Evolutionary conservation across 1,140 invertebrate genomes (phyloP).

Genomic region (Pseudomyrmex cubaensis): DNA sequence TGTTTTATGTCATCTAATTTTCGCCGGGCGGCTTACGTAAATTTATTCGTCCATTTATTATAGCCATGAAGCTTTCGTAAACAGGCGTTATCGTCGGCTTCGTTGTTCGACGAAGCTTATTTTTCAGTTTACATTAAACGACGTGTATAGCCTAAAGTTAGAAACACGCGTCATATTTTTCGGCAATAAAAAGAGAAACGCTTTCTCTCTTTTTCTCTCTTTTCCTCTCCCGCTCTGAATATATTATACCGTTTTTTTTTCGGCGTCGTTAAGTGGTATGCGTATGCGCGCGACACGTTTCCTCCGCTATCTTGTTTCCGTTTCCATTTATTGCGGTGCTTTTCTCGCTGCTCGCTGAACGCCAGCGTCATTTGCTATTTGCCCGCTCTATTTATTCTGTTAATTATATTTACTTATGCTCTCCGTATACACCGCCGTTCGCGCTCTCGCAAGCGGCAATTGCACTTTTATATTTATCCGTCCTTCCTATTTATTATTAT

Average conservation of each 20-base stretch:
- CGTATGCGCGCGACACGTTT: slow-evolving; percentile 29
- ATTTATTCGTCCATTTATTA: slow-evolving; percentile 60
- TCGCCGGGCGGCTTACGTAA: slow-evolving; percentile 44
- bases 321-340: slow-evolving; percentile 51
- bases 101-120: slow-evolving; percentile 44
- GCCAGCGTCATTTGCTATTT: slow-evolving; percentile 58
- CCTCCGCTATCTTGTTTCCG: slow-evolving; percentile 50
- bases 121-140: slow-evolving; percentile 23
- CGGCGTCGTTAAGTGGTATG: slow-evolving; percentile 16
- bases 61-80: slow-evolving; percentile 36
- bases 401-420: slow-evolving; percentile 59
- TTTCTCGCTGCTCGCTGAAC: slow-evolving; percentile 39
- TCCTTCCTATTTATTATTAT: neutral
- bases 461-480: slow-evolving; percentile 36
- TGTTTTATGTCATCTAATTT: slow-evolving; percentile 53
- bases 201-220: neutral
- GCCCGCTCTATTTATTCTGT: slow-evolving; percentile 55
- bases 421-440: slow-evolving; percentile 20
- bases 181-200: slow-evolving; percentile 30
- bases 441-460: slow-evolving; percentile 30
- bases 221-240: too few species aligned
- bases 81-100: slow-evolving; percentile 39
- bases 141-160: neutral
- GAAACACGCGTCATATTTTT: neutral
- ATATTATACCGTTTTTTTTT: neutral